phyloP scores from a whole-genome alignment of 2,113 vertebrate genomes.

The Meles meles region DNA sequence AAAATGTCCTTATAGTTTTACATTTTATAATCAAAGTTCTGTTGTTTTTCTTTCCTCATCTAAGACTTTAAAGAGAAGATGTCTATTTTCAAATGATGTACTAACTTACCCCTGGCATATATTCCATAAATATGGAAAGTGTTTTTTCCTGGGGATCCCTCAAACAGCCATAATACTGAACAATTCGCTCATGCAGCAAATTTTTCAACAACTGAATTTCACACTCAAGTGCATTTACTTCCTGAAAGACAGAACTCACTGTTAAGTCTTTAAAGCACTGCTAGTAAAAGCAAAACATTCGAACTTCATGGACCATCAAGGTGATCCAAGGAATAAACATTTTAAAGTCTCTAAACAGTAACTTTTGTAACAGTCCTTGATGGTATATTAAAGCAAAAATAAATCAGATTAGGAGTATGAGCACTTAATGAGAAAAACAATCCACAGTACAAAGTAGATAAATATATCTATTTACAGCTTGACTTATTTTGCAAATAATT shows the following conservation, averaged over 20 bases:
- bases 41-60: not conserved
- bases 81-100: not conserved
- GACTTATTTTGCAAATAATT: conserved; percentile 30
- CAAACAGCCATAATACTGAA: conserved; percentile 98
- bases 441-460: not conserved
- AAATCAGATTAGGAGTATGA: not conserved
- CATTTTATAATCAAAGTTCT: conserved; percentile 35
- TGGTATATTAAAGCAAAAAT: not conserved
- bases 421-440: conserved; percentile 27
- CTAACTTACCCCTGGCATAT: conserved; percentile 96
- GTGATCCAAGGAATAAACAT: conserved; percentile 19
- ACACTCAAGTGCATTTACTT: conserved; percentile 98
- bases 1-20: conserved; percentile 9
- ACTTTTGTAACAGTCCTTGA: not conserved
- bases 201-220: conserved; percentile 99
- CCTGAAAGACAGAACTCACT: conserved; percentile 81
- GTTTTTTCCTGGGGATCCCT: conserved; percentile 94
- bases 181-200: conserved; percentile 94
- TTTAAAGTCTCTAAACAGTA: not conserved
- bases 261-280: not conserved
- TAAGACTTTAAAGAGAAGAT: not conserved
- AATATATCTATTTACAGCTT: not conserved
- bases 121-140: conserved; percentile 99
- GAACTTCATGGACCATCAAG: not conserved
- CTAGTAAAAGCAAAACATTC: not conserved